Evolutionary conservation across 2,113 vertebrate species (phyloP).

Genomic region (Pluvialis apricaria): DNA sequence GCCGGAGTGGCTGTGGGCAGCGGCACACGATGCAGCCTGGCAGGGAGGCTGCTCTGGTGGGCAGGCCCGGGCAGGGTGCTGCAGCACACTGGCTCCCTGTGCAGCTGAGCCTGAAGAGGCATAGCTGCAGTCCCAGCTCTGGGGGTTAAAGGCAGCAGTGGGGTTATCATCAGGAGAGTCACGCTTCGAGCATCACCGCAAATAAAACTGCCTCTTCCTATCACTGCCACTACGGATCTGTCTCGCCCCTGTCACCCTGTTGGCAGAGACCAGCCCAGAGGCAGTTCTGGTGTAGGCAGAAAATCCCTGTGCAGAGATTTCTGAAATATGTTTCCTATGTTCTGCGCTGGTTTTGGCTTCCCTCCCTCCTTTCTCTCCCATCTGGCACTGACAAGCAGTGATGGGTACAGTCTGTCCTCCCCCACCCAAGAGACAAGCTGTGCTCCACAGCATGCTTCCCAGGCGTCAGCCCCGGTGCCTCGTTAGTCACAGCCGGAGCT

Average conservation of each 20-base stretch:
- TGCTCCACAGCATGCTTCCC: not conserved
- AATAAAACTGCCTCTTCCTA: not conserved
- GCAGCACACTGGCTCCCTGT: rapidly evolving
- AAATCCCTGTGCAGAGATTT: not conserved
- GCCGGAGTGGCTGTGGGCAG: not conserved
- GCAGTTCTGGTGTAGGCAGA: rapidly evolving
- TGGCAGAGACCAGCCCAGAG: not conserved
- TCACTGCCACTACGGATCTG: not conserved
- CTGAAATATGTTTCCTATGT: not conserved
- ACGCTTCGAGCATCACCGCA: not conserved
- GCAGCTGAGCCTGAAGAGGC: rapidly evolving
- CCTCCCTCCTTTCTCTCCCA: not conserved
- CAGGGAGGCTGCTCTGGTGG: rapidly evolving
- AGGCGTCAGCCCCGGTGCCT: rapidly evolving
- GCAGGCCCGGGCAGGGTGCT: no score
- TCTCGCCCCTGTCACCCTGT: rapidly evolving
- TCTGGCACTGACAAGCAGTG: not conserved
- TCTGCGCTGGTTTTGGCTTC: not conserved
- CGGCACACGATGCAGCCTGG: rapidly evolving
- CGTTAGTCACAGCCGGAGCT: rapidly evolving
- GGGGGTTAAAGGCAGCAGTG: not conserved
- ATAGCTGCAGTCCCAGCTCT: not conserved
- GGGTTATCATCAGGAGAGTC: rapidly evolving
- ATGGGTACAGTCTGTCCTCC: not conserved
- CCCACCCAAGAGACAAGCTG: not conserved